These are phyloP conservation scores for Diplosoma virens DNA, from an alignment of 23 tunicate genomes.

Conservation along the genomic window DNA sequence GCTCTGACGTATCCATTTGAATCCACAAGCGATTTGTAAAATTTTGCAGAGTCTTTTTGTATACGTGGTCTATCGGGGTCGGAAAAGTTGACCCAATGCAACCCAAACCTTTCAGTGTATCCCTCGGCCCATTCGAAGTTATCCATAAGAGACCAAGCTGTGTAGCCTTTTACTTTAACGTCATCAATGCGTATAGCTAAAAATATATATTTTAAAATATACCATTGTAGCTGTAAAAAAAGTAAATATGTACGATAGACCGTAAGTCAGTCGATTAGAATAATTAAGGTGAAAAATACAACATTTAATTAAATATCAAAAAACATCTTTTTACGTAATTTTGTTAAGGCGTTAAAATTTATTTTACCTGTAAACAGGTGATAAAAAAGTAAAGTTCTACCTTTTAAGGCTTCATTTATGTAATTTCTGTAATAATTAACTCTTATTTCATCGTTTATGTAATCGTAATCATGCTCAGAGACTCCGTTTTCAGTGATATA, in stretches of 20 bases:
- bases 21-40: constrained; percentile 47
- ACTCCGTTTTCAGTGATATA: constrained; percentile 98
- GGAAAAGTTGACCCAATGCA: constrained; percentile 87
- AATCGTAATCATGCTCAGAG: constrained; percentile 58
- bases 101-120: constrained; percentile 89
- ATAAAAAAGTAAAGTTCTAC: constrained; percentile 24
- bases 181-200: constrained; percentile 75
- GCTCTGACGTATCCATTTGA: constrained; percentile 43
- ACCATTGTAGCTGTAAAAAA: too few species aligned
- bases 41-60: constrained; percentile 66
- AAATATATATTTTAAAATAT: too few species aligned
- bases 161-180: constrained; percentile 88
- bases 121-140: constrained; percentile 98
- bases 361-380: too few species aligned
- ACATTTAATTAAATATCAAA: too few species aligned
- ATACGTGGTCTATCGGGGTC: constrained; percentile 77
- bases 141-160: constrained; percentile 99
- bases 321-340: too few species aligned
- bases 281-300: too few species aligned
- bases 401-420: constrained; percentile 88
- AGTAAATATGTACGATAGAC: too few species aligned
- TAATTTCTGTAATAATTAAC: constrained; percentile 71
- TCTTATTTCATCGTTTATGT: constrained; percentile 66
- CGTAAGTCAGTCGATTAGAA: too few species aligned
- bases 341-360: too few species aligned